Conservation (phyloP, 2,797 vertebrate species). For the Glyptemys insculpta region DNA sequence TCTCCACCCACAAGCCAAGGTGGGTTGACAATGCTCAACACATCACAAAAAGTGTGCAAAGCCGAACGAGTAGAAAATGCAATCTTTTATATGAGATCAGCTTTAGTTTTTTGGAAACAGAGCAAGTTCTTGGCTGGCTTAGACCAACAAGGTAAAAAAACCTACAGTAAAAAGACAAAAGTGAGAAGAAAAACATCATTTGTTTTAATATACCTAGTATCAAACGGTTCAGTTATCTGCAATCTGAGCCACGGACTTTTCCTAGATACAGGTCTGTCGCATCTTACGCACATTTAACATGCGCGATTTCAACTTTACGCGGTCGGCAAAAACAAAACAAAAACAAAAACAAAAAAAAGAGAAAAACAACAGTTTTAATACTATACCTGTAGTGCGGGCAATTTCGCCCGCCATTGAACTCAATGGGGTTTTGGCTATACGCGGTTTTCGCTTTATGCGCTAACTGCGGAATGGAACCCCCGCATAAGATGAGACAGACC, state of each 20-base stretch:
- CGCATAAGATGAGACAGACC: too few relatives aligned
- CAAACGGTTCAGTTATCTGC: neutral
- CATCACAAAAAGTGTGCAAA: fast-evolving
- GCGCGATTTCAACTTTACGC: too few relatives aligned
- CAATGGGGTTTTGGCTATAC: too few relatives aligned
- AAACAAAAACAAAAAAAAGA: too few relatives aligned
- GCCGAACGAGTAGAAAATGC: fast-evolving
- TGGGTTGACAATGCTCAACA: fast-evolving
- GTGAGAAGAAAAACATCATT: neutral
- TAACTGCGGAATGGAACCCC: too few relatives aligned
- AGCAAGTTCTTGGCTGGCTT: neutral
- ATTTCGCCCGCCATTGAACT: too few relatives aligned
- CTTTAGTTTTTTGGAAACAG: neutral
- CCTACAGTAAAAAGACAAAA: neutral
- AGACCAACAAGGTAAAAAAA: neutral
- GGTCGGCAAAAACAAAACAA: too few relatives aligned
- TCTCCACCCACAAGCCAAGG: neutral
- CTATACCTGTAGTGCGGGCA: too few relatives aligned
- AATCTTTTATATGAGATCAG: neutral
- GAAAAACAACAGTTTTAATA: too few relatives aligned
- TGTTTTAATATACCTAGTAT: fast-evolving
- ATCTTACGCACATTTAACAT: too few relatives aligned
- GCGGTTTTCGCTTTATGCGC: too few relatives aligned
- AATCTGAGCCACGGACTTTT: neutral
- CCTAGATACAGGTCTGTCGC: neutral